These are phyloP conservation scores for Xenops minutus DNA, from an alignment of 2,797 vertebrate species.

Conservation along the genomic window DNA sequence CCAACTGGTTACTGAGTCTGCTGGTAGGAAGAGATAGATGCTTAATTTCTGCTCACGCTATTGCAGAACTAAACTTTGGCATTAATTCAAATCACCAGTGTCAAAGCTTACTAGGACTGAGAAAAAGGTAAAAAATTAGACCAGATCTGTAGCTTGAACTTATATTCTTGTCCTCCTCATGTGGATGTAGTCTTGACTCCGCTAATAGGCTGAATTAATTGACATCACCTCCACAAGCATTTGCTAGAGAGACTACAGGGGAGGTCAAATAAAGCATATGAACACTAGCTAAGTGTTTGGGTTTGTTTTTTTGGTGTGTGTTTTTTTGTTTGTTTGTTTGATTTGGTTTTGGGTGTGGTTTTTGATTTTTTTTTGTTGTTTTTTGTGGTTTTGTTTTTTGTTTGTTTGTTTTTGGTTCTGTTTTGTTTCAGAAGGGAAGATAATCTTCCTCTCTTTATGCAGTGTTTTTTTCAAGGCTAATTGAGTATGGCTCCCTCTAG, in stretches of 20 bases:
- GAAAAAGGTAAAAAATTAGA: slow-evolving; percentile 11
- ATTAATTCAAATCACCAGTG: neutral
- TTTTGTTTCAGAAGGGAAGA: no score
- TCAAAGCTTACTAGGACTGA: neutral
- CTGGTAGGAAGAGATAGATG: neutral
- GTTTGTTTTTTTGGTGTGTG: no score
- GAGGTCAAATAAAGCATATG: neutral
- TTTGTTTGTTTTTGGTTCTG: no score
- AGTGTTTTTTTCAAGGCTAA: neutral
- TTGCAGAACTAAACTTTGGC: neutral
- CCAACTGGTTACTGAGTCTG: neutral
- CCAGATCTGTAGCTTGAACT: neutral
- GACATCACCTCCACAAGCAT: neutral
- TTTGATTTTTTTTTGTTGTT: no score
- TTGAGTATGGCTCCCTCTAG: slow-evolving; percentile 15
- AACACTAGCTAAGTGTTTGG: neutral
- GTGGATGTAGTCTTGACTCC: slow-evolving; percentile 9
- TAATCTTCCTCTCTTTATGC: neutral
- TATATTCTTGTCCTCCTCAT: neutral
- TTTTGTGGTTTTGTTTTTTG: no score
- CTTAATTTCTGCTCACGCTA: neutral
- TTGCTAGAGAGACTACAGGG: neutral
- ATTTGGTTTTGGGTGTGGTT: no score
- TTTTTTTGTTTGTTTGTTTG: no score
- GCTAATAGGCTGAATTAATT: slow-evolving; percentile 11